Percentiles rank a stretch among this genome's conserved stretches.
Evolutionary conservation across 2,113 vertebrate genomes (phyloP).

Genomic region (Brienomyrus longianalis): DNA sequence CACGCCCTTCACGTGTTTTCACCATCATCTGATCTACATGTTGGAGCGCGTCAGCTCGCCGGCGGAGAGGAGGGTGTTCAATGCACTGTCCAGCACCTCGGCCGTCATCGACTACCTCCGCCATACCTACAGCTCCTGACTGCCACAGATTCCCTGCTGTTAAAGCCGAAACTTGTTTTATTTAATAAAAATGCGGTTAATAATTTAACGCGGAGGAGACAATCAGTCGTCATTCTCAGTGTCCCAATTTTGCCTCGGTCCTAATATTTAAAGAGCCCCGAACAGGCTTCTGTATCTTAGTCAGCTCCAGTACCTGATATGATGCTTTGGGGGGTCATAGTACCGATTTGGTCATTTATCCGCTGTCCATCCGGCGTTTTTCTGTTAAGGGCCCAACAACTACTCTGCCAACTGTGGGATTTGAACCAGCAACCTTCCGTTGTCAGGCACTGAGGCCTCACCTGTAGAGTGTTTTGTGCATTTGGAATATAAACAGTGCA

Average conservation of each 20-base stretch:
- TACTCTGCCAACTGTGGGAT: background rate
- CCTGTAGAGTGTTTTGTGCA: background rate
- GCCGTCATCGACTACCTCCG: slow-evolving; percentile 86
- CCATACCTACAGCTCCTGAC: slow-evolving; percentile 64
- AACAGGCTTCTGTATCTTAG: background rate
- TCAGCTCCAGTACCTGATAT: background rate
- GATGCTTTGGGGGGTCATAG: background rate
- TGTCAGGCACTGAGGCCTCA: background rate
- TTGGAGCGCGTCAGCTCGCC: slow-evolving; percentile 87
- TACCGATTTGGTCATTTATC: background rate
- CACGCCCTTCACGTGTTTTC: slow-evolving; percentile 88
- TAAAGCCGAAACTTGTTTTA: background rate
- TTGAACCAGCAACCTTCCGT: background rate
- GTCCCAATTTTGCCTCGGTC: background rate
- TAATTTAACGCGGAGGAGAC: background rate
- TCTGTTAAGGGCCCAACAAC: background rate
- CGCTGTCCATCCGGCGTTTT: background rate
- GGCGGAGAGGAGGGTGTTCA: slow-evolving; percentile 87
- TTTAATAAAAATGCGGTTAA: background rate
- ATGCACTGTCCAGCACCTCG: slow-evolving; percentile 86
- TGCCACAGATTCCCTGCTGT: background rate
- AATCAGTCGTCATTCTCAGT: background rate
- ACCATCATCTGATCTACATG: slow-evolving; percentile 98
- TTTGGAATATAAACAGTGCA: background rate
- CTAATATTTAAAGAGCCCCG: background rate